phyloP scores from a whole-genome alignment of 2,797 vertebrate species.

The Macropus fuliginosus region DNA sequence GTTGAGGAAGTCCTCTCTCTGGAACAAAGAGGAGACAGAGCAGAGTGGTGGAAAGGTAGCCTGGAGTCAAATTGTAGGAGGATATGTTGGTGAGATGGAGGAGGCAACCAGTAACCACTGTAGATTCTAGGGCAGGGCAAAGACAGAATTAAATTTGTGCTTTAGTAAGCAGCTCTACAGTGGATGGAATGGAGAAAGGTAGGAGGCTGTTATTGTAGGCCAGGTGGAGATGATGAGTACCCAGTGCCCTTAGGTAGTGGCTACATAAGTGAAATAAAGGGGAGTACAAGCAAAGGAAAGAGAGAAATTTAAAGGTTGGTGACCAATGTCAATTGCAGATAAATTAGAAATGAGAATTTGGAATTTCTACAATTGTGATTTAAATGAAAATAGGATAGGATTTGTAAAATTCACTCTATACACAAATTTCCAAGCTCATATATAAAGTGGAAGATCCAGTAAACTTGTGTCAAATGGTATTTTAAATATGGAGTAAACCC shows the following conservation, averaged over 20 bases:
- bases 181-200: background rate
- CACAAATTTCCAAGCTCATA: background rate
- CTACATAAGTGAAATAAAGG: background rate
- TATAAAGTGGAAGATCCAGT: background rate
- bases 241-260: background rate
- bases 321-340: background rate
- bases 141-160: background rate
- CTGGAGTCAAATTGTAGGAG: background rate
- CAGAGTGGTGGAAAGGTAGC: background rate
- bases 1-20: background rate
- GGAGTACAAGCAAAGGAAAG: background rate
- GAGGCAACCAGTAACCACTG: background rate
- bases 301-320: slow-evolving; percentile 7
- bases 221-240: background rate
- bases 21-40: background rate
- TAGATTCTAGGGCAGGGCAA: background rate
- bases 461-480: background rate
- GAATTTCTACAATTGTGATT: background rate
- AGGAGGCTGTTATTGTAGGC: background rate
- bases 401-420: slow-evolving; percentile 14
- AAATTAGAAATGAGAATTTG: background rate
- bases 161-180: background rate
- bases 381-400: slow-evolving; percentile 28
- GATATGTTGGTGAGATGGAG: background rate
- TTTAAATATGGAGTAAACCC: background rate